Evolutionary conservation across 2,888 invertebrate species (phyloP).

Genomic region (Trachelus troglodyta): DNA sequence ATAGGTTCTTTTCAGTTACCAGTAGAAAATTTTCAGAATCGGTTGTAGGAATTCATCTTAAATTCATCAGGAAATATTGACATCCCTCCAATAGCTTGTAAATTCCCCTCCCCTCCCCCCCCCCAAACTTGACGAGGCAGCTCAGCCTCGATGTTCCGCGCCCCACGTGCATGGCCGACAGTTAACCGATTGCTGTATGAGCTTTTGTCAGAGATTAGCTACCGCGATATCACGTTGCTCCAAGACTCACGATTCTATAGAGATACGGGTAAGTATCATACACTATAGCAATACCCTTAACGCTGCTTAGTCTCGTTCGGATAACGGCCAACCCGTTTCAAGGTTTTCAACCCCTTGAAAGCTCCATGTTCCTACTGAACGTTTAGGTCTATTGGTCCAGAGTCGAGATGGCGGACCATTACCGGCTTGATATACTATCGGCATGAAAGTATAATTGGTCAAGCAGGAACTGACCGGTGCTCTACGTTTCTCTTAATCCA

Average conservation of each 20-base stretch:
- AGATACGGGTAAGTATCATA: background rate
- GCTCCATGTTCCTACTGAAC: slow-evolving; percentile 15
- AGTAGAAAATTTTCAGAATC: background rate
- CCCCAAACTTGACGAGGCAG: too few relatives aligned
- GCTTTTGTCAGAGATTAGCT: background rate
- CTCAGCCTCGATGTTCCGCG: background rate
- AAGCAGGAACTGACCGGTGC: slow-evolving; percentile 36
- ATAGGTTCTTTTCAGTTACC: background rate
- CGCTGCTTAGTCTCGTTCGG: background rate
- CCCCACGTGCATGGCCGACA: background rate
- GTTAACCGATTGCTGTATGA: background rate
- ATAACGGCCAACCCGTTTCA: background rate
- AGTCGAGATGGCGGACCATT: slow-evolving; percentile 49
- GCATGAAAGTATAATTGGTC: slow-evolving; percentile 56
- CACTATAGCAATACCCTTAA: background rate
- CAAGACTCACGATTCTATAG: background rate
- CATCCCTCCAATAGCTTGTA: background rate
- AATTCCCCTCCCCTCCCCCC: background rate
- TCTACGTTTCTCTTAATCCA: slow-evolving; percentile 36
- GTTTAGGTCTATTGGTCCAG: slow-evolving; percentile 43
- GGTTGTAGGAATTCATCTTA: background rate
- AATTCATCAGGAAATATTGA: background rate
- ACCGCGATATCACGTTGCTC: background rate
- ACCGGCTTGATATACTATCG: slow-evolving; percentile 60
- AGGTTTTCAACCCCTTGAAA: background rate